Conservation (phyloP, 2,888 invertebrate genomes). For the Ecdyonurus torrentis region DNA sequence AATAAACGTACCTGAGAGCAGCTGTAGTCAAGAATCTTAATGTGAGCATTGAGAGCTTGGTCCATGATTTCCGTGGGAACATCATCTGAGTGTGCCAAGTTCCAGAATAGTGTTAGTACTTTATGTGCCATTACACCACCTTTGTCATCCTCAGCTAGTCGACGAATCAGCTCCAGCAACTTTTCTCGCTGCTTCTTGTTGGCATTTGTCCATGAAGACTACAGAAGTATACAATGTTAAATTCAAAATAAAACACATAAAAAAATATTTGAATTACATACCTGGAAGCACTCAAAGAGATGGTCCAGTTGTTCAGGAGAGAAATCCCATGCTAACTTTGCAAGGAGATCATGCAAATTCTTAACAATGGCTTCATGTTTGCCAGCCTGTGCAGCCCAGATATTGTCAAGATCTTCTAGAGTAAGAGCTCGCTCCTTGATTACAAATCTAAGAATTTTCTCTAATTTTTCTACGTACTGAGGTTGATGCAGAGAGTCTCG, state of each 20-base stretch:
- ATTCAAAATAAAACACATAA: slow-evolving; percentile 7
- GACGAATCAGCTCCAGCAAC: slow-evolving; percentile 79
- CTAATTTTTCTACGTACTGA: slow-evolving; percentile 92
- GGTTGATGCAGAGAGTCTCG: slow-evolving; percentile 94
- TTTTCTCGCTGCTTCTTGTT: slow-evolving; percentile 93
- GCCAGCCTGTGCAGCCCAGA: slow-evolving; percentile 94
- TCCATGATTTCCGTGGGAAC: slow-evolving; percentile 96
- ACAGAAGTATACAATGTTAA: slow-evolving; percentile 2
- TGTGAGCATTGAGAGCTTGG: slow-evolving; percentile 85
- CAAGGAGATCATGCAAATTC: slow-evolving; percentile 89
- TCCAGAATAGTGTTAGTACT: slow-evolving; percentile 88
- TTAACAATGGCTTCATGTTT: slow-evolving; percentile 98
- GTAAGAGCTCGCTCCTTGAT: slow-evolving; percentile 86
- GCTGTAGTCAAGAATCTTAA: slow-evolving; percentile 94
- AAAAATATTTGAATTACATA: slow-evolving; percentile 27
- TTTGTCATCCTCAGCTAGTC: slow-evolving; percentile 95
- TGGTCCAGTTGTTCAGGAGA: slow-evolving; percentile 94
- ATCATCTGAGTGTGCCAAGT: slow-evolving; percentile 88
- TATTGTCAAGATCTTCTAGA: slow-evolving; percentile 78
- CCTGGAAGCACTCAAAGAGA: slow-evolving; percentile 93
- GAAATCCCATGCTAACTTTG: slow-evolving; percentile 97
- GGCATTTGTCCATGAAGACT: slow-evolving; percentile 88
- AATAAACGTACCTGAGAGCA: slow-evolving; percentile 61
- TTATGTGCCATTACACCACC: slow-evolving; percentile 98
- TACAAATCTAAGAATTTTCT: slow-evolving; percentile 92